A percentile compares a stretch with the other conserved stretches of the same genome.
Evolutionary conservation across 2,888 invertebrate species (phyloP).

Genomic region (Anorthoa munda): DNA sequence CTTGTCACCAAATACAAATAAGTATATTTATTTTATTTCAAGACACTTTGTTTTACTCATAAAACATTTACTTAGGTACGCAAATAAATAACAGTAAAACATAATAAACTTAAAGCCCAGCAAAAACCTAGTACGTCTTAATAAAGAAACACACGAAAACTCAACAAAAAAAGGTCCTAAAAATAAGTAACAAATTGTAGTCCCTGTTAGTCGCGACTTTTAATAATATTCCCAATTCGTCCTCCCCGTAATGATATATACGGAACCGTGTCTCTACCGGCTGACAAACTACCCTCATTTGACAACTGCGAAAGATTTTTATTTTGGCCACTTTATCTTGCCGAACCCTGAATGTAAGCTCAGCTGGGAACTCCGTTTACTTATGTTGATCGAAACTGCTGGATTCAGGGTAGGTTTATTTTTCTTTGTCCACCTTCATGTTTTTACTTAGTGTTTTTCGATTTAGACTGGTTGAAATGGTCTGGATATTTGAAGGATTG

Average conservation of each 20-base stretch:
- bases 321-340: slow-evolving; percentile 62
- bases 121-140: slow-evolving; percentile 13
- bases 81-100: slow-evolving; percentile 4
- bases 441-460: slow-evolving; percentile 3
- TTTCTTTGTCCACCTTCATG: background rate
- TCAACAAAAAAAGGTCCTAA: slow-evolving; percentile 37
- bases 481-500: too few species aligned
- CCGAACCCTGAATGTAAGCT: slow-evolving; percentile 46
- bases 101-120: slow-evolving; percentile 1
- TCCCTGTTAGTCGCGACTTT: slow-evolving; percentile 49
- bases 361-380: slow-evolving; percentile 44
- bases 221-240: slow-evolving; percentile 64
- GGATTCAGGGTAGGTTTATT: slow-evolving; percentile 17
- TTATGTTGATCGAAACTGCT: slow-evolving; percentile 49
- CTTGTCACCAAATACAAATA: background rate
- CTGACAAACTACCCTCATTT: slow-evolving; percentile 67
- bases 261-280: slow-evolving; percentile 56
- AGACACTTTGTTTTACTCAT: background rate
- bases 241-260: slow-evolving; percentile 62
- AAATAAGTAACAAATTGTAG: slow-evolving; percentile 56
- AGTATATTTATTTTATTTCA: too few species aligned
- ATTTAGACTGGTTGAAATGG: slow-evolving; percentile 2
- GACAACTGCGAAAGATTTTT: slow-evolving; percentile 65
- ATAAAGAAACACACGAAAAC: slow-evolving; percentile 27
- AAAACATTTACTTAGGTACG: background rate